Base-by-base conservation (phyloP, 2,797 vertebrate genomes). In the Galagoides demidoff region DNA sequence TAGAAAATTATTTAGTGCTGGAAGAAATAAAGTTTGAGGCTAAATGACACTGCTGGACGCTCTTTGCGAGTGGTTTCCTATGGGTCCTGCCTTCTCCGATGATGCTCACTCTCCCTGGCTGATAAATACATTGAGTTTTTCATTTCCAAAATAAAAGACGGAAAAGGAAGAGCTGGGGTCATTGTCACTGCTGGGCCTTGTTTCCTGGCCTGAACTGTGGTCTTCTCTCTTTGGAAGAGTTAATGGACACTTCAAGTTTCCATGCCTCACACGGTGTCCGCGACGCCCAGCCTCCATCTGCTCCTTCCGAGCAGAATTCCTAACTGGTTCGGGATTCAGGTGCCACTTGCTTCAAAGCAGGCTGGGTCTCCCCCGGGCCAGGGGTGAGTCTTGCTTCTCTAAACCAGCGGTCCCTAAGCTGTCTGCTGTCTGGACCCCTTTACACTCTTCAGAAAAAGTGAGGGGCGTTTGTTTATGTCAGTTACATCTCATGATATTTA, bases 1-100 rank as follows among this genome's bases (percentile, higher is more conserved):
- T 5, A 17, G 9, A 55, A 73, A 74, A 82, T 34, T 43, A 90
- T 92, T 90, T 83, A 76, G 43, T 66, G 45, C 86, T 37, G 39
- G 79, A 78, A 88, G 45, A 68, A 55, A 81, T 64, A 83, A 37
- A 88, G 31, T 52, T 70, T 74, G 71, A 68, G 66, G 86, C 25
- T 17, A 31, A 94, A 34, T 86, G 43, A 70, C 61, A 49, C 68
- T 34, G 43, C 77, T 20, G 23, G 43, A 52, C 16, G 14, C 14
- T 49, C 55, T 93, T 74, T 71, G 27, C 19, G 37, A 29, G 9
- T 64, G 1, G 37, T 49, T 86, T 74, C 68, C 43, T 66, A 0
- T 45, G 49, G n/a, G 52, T 9, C 19, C 7, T 25, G 43, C 37
- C 13, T 20, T 22, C 20, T 31, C 37, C 37, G n/a, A 17, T 76